Conservation (phyloP, 2,888 invertebrate species). For the Drosophila crucigera region DNA sequence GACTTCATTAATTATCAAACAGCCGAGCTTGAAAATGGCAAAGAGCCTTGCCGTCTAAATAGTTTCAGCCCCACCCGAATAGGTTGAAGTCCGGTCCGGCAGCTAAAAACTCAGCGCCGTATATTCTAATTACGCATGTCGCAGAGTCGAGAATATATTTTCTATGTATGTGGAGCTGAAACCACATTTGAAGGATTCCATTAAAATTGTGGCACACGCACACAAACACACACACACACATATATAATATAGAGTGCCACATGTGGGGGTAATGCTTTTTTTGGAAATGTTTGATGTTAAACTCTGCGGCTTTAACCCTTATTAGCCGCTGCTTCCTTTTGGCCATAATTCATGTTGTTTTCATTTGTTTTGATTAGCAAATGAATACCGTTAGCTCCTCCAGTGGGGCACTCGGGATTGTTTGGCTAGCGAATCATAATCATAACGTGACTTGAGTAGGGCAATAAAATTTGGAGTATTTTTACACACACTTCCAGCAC, state of each 20-base stretch:
- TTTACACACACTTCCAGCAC: conserved; percentile 37
- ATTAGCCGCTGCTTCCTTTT: conserved; percentile 67
- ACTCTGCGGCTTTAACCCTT: conserved; percentile 75
- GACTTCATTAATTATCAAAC: conserved; percentile 82
- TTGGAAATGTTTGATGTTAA: conserved; percentile 57
- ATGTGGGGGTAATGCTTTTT: conserved; percentile 23
- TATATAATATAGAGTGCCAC: background rate
- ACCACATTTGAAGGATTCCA: conserved; percentile 74
- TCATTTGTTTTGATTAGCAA: conserved; percentile 82
- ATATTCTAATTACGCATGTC: conserved; percentile 76
- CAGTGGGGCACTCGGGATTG: conserved; percentile 38
- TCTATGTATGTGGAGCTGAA: conserved; percentile 31
- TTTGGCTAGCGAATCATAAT: conserved; percentile 60
- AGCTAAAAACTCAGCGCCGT: conserved; percentile 51
- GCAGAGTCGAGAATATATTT: conserved; percentile 28
- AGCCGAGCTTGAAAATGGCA: conserved; percentile 62
- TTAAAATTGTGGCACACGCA: conserved; percentile 58
- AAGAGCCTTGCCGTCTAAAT: conserved; percentile 48
- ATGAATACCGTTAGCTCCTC: conserved; percentile 57
- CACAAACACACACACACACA: conserved; percentile 6
- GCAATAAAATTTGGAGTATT: conserved; percentile 75
- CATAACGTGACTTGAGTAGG: conserved; percentile 69
- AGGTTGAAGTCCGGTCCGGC: background rate
- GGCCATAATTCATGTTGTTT: conserved; percentile 77
- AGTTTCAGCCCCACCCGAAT: conserved; percentile 51